Evolutionary conservation across 2,113 vertebrate species (phyloP).

Genomic region (Blennius ocellaris): DNA sequence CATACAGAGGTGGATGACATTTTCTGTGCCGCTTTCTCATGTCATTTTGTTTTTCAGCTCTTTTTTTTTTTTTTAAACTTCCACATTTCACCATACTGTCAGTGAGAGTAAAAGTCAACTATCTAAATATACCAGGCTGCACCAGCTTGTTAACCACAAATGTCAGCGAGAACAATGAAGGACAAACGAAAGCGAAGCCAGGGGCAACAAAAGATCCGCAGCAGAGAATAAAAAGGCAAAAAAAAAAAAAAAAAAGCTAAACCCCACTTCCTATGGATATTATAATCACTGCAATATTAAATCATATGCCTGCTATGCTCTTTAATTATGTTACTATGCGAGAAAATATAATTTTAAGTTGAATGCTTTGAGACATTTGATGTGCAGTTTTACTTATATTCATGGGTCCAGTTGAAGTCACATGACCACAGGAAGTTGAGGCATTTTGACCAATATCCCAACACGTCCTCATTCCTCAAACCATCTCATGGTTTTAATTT

Average conservation of each 20-base stretch:
- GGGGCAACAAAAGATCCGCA: background rate
- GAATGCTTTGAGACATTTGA: background rate
- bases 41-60: background rate
- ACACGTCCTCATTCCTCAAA: no score
- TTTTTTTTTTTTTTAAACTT: constrained; percentile 15
- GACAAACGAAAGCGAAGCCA: background rate
- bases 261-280: background rate
- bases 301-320: background rate
- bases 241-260: background rate
- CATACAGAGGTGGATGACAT: constrained; percentile 31
- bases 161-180: background rate
- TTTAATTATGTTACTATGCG: background rate
- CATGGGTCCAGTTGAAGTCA: no score
- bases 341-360: background rate
- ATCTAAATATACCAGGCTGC: constrained; percentile 35
- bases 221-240: background rate
- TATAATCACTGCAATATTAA: background rate
- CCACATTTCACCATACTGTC: constrained; percentile 4
- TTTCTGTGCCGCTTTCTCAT: background rate
- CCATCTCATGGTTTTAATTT: no score
- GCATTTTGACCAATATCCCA: no score
- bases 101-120: constrained; percentile 16
- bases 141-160: constrained; percentile 11
- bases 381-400: no score
- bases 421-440: no score